Percentiles rank a stretch among this genome's conserved stretches.
These are phyloP conservation scores for Oreonectes daqikongensis DNA, from an alignment of 2,797 vertebrate genomes.

Conservation along the genomic window DNA sequence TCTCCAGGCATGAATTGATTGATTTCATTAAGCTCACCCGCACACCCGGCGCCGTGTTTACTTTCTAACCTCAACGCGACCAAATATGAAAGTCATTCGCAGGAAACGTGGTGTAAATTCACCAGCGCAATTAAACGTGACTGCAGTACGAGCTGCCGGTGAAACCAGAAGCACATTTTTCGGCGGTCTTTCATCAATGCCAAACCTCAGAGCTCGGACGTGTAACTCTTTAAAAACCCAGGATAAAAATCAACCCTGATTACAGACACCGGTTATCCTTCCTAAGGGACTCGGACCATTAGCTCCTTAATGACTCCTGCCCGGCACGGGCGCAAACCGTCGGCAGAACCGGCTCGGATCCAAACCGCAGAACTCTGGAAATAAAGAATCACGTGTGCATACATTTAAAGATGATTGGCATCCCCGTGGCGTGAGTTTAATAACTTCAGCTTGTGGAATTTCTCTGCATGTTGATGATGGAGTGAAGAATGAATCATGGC, in stretches of 20 bases:
- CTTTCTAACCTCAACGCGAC: slow-evolving; percentile 25
- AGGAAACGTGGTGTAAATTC: slow-evolving; percentile 40
- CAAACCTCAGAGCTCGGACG: slow-evolving; percentile 44
- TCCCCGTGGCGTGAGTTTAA: slow-evolving; percentile 1
- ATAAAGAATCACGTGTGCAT: slow-evolving; percentile 18
- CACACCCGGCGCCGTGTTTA: background rate
- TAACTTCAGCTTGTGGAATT: slow-evolving; percentile 24
- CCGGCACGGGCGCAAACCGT: slow-evolving; percentile 44
- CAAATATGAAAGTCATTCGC: slow-evolving; percentile 36
- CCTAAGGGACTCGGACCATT: slow-evolving; percentile 64
- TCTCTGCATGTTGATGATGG: slow-evolving; percentile 9
- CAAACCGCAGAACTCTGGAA: slow-evolving; percentile 51
- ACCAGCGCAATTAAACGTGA: slow-evolving; percentile 36
- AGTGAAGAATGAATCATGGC: background rate
- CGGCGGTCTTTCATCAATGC: slow-evolving; percentile 35
- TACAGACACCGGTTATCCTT: slow-evolving; percentile 67
- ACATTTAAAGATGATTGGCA: slow-evolving; percentile 22
- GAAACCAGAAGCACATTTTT: slow-evolving; percentile 39
- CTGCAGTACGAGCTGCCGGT: slow-evolving; percentile 29
- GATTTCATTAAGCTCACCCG: background rate
- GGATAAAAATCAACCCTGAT: slow-evolving; percentile 65
- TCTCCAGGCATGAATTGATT: background rate
- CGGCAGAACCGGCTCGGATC: slow-evolving; percentile 35
- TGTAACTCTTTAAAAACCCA: slow-evolving; percentile 65
- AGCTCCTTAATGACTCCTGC: slow-evolving; percentile 58